Percentiles rank a stretch among this genome's conserved stretches.
Evolutionary conservation across 2,888 invertebrate genomes (phyloP).

Genomic region (Acanthosepion lycidas): DNA sequence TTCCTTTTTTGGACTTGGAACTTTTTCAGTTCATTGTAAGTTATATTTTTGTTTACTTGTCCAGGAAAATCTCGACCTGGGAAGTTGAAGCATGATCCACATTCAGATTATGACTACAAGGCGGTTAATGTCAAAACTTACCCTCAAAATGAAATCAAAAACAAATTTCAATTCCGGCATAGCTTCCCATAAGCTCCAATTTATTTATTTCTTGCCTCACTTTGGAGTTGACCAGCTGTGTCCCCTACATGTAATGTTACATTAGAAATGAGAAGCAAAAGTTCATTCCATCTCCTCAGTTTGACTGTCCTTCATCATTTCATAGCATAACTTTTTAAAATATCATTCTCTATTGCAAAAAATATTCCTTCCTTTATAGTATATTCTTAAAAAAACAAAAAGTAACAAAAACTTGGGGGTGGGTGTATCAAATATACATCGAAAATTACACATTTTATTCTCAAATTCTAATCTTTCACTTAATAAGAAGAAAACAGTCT

Average conservation of each 20-base stretch:
- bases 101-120: constrained; percentile 47
- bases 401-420: not conserved
- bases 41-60: constrained; percentile 47
- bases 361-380: not conserved
- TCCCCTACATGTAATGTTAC: constrained; percentile 34
- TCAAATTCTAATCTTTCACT: not conserved
- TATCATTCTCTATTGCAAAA: constrained; percentile 33
- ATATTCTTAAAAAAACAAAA: not conserved
- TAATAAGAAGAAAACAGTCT: not conserved
- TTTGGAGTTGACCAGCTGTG: constrained; percentile 45
- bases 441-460: not conserved
- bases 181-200: constrained; percentile 43
- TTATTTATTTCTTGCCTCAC: constrained; percentile 41
- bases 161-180: constrained; percentile 42
- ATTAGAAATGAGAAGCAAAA: constrained; percentile 38
- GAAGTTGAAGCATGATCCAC: constrained; percentile 46
- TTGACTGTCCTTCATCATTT: constrained; percentile 43
- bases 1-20: constrained; percentile 44
- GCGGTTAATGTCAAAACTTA: constrained; percentile 41
- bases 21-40: constrained; percentile 47
- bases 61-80: constrained; percentile 47
- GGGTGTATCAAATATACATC: constrained; percentile 12
- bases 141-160: constrained; percentile 39
- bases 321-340: constrained; percentile 6
- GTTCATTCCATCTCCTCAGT: constrained; percentile 25